A percentile compares a stretch with the other conserved stretches of the same genome.
Evolutionary conservation across 1,140 invertebrate species (phyloP).

Genomic region (Phenacoccus solenopsis): DNA sequence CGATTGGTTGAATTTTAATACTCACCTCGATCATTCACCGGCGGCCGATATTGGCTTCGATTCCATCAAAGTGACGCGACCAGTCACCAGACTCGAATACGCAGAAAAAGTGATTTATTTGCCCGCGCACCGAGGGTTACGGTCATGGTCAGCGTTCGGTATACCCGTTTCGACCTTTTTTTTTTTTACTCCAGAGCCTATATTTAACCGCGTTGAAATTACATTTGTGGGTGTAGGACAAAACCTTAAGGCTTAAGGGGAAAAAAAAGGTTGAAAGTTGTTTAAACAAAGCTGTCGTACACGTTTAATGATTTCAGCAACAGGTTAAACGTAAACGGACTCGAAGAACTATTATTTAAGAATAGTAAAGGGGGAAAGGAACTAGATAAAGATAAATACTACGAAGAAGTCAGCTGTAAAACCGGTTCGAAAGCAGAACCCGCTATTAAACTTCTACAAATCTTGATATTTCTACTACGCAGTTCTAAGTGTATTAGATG

Average conservation of each 20-base stretch:
- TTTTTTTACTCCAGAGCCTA: not conserved
- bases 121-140: not conserved
- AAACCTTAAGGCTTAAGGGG: not conserved
- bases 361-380: not conserved
- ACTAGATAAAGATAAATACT: slow-evolving; percentile 1
- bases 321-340: slow-evolving; percentile 12
- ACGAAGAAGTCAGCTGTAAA: not conserved
- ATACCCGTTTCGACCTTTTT: not conserved
- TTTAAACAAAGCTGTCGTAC: slow-evolving; percentile 13
- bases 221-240: slow-evolving; percentile 7
- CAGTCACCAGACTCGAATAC: too few relatives aligned
- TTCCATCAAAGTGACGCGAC: too few relatives aligned
- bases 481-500: slow-evolving; percentile 1
- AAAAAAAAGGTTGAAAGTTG: slow-evolving; percentile 13
- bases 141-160: not conserved
- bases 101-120: not conserved
- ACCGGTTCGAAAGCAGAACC: slow-evolving; percentile 5
- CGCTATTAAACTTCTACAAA: slow-evolving; percentile 8
- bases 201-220: not conserved
- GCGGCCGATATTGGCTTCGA: too few relatives aligned
- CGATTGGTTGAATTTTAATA: too few relatives aligned
- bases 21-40: too few relatives aligned
- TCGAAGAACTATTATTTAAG: not conserved
- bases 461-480: slow-evolving; percentile 11
- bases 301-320: slow-evolving; percentile 16